A percentile compares a stretch with the other conserved stretches of the same genome.
Conservation (phyloP, 2,113 vertebrate species). For the Morone saxatilis region DNA sequence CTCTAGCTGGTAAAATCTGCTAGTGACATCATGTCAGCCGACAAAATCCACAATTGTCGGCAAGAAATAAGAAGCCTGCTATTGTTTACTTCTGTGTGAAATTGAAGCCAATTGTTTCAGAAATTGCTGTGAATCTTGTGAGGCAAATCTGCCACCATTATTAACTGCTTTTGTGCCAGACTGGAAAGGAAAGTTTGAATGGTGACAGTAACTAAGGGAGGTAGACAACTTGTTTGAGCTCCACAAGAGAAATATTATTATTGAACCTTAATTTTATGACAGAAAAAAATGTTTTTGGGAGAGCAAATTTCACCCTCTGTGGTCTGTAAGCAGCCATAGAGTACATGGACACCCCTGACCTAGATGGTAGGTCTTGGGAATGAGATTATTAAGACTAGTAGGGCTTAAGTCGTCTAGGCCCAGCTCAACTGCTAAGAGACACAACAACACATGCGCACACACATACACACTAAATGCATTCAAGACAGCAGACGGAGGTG, state of each 20-base stretch:
- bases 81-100: not conserved
- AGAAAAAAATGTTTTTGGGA: not conserved
- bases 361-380: conserved; percentile 68
- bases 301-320: not conserved
- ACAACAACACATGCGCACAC: conserved; percentile 44
- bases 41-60: not conserved
- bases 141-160: not conserved
- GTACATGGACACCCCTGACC: conserved; percentile 71
- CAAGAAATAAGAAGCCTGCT: not conserved
- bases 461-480: conserved; percentile 15
- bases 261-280: not conserved
- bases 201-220: not conserved
- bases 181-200: not conserved
- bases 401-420: conserved; percentile 67
- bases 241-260: not conserved
- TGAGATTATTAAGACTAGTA: conserved; percentile 72
- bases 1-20: not conserved
- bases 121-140: not conserved
- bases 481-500: conserved; percentile 40
- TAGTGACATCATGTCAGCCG: not conserved
- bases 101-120: not conserved
- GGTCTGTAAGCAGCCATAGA: conserved; percentile 42
- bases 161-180: not conserved
- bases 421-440: conserved; percentile 51
- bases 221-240: not conserved